Conservation (phyloP, 2,113 vertebrate species). For the Lasiurus borealis region DNA sequence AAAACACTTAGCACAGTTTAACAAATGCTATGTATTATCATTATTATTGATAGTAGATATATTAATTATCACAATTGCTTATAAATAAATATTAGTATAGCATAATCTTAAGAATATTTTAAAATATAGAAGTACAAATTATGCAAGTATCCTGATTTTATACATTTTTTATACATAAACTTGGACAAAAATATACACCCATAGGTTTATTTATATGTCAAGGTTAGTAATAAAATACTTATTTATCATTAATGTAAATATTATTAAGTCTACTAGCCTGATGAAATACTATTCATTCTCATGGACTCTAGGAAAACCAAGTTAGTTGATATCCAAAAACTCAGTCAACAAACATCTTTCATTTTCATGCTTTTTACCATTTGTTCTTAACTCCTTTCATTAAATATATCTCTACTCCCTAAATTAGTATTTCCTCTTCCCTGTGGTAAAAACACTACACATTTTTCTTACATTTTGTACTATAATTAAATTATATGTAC, state of each 20-base stretch:
- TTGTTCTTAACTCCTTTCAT: not conserved
- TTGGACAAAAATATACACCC: not conserved
- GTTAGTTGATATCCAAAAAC: not conserved
- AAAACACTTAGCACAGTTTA: not conserved
- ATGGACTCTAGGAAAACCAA: not conserved
- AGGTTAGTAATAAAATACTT: constrained; percentile 39
- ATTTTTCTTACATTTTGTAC: not conserved
- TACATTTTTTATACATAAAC: not conserved
- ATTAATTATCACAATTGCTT: not conserved
- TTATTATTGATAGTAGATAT: not conserved
- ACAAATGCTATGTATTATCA: not conserved
- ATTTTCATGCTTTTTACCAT: not conserved
- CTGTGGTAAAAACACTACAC: not conserved
- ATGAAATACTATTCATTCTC: not conserved
- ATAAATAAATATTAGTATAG: not conserved
- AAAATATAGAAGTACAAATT: not conserved
- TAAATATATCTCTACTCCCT: not conserved
- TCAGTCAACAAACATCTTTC: not conserved
- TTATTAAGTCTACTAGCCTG: not conserved
- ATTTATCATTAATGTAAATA: not conserved
- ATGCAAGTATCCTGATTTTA: not conserved
- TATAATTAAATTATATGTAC: not conserved
- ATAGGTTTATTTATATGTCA: not conserved
- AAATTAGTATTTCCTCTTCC: not conserved
- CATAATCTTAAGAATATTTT: not conserved